Base-by-base conservation (phyloP, 2,888 invertebrate genomes). In the Euclidia mi region DNA sequence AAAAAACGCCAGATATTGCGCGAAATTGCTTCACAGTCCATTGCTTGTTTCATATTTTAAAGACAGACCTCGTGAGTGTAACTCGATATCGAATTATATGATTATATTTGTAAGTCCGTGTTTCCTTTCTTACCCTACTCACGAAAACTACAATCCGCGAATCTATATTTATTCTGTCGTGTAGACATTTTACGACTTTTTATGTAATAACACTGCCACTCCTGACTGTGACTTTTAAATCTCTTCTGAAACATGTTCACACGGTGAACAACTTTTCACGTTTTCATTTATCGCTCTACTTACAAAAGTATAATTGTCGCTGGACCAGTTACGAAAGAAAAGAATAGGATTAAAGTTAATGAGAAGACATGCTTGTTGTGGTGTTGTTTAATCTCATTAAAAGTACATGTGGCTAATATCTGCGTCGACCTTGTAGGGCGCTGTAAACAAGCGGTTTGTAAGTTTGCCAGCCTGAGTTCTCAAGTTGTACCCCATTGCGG, bases 391-490 rank as follows among this genome's bases (percentile, higher is more conserved):
- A 29, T 41, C 3, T 29, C 34, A 48, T 55, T 43, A 35, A 46
- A 34, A 60, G 34, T 63, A 50, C 68, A 57, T 60, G 32, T 12
- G 20, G 29, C 46, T 48, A 56, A 72, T 51, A 71, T 65, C 42
- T 35, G 69, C 79, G 75, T 76, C 81, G 80, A 84, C 87, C 86
- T 86, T 82, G 82, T 73, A 73, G 49, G 50, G 46, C 67, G 70
- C 75, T 75, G 80, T 85, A 88, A 89, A 90, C 87, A 88, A 87
- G 85, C 88, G 82, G 85, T 84, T 75, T 80, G 65, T 70, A 88
- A 91, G 86, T 91, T 90, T 69, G 63, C 64, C 62, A 65, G 65
- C 50, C 65, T 67, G 66, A 88, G 83, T 87, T 88, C 78, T 70
- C 78, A 84, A 90, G 88, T 88, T 87, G 79, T 78, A 82, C 78